phyloP scores from a whole-genome alignment of 2,888 invertebrate genomes.

The Drosophila longiperda region DNA sequence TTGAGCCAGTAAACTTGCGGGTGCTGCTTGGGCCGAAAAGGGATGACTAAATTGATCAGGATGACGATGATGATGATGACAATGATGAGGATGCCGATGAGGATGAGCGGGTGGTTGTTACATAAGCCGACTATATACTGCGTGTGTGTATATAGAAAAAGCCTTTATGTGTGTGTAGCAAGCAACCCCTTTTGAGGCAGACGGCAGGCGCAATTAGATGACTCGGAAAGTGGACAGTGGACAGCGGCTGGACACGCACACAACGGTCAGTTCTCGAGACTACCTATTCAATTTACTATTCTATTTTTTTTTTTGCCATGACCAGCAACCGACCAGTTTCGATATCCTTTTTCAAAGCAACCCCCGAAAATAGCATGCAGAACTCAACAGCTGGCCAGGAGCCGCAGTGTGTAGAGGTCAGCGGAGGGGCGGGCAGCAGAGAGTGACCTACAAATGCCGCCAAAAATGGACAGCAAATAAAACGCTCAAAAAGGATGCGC shows the following conservation, averaged over 20 bases:
- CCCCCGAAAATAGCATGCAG: slow-evolving; percentile 60
- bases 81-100: slow-evolving; percentile 14
- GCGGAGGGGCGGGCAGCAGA: slow-evolving; percentile 5
- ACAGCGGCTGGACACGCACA: slow-evolving; percentile 42
- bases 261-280: slow-evolving; percentile 39
- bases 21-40: slow-evolving; percentile 37
- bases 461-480: slow-evolving; percentile 58
- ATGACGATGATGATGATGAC: slow-evolving; percentile 16
- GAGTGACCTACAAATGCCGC: slow-evolving; percentile 69
- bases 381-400: slow-evolving; percentile 65
- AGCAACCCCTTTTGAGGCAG: slow-evolving; percentile 67
- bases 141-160: slow-evolving; percentile 1
- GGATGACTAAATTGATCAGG: slow-evolving; percentile 7
- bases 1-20: slow-evolving; percentile 43
- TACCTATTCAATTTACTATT: slow-evolving; percentile 31
- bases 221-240: slow-evolving; percentile 53
- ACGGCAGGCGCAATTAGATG: slow-evolving; percentile 57
- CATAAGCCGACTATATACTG: slow-evolving; percentile 33
- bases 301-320: slow-evolving; percentile 47
- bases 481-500: slow-evolving; percentile 50
- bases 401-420: slow-evolving; percentile 42
- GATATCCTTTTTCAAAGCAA: slow-evolving; percentile 58
- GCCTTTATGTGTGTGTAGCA: neutral
- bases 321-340: slow-evolving; percentile 52
- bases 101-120: slow-evolving; percentile 58